phyloP scores from a whole-genome alignment of 2,797 vertebrate species.

The Halcyon chelicuti region DNA sequence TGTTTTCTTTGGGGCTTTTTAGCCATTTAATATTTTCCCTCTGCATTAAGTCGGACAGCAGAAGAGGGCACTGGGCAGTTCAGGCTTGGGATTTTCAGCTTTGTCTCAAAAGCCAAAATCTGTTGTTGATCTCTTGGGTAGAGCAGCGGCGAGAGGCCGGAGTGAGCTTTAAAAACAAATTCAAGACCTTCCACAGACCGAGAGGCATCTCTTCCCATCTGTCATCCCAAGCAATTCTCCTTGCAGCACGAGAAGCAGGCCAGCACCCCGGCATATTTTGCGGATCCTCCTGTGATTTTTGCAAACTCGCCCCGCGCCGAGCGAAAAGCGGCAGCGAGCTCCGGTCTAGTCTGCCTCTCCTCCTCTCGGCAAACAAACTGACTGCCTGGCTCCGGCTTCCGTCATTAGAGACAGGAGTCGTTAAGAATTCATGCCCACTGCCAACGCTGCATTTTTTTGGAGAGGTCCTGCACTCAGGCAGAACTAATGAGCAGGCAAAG shows the following conservation, averaged over 20 bases:
- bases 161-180: constrained; percentile 25
- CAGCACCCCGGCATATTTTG: constrained; percentile 27
- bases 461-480: constrained; percentile 72
- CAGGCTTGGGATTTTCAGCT: neutral
- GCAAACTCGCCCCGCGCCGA: neutral
- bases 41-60: neutral
- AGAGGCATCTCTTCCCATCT: constrained; percentile 4
- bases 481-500: constrained; percentile 70
- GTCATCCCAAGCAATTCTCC: neutral
- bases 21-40: neutral
- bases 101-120: constrained; percentile 8
- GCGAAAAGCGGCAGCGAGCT: neutral
- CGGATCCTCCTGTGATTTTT: constrained; percentile 9
- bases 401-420: constrained; percentile 50
- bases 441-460: constrained; percentile 55
- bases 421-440: constrained; percentile 60
- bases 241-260: neutral
- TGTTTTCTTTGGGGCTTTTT: neutral
- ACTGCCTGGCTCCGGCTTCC: constrained; percentile 9
- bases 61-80: neutral
- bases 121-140: neutral
- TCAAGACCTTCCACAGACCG: neutral
- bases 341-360: neutral
- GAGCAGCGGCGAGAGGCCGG: neutral
- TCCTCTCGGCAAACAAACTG: constrained; percentile 7